Evolutionary conservation across 2,113 vertebrate genomes (phyloP), one percentile per base, ranked within the genome.

Genomic region (Serinus canaria): DNA sequence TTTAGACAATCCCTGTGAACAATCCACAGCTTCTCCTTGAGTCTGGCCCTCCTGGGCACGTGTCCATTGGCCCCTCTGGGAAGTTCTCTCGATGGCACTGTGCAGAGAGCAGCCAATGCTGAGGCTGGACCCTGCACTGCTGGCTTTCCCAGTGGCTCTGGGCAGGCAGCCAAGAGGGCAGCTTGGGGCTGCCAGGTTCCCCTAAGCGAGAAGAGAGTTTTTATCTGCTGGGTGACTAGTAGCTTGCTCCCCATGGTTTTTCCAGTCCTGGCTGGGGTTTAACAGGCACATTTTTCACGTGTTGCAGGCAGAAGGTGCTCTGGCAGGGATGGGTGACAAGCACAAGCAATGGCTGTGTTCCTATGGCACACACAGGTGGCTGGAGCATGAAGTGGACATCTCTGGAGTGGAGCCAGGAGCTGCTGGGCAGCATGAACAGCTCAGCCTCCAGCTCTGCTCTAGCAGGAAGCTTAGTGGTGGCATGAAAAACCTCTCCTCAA

Each of bases 281-380:
- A 35, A 11, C 6, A 6, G 37, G 55, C 2, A 0, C 0, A 1
- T 66, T 84, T 84, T 82, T 47, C 6, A 18, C 0, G 0, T 4
- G 2, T 27, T 84, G 64, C 44, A 55, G 43, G 69, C 53, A 55
- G 46, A 66, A 64, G 27, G 4, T 70, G 21, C 27, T 60, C 16
- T 13, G 21, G 50, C 37, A 52, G n/a, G 49, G 20, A 1, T 69
- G 20, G 27, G n/a, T 62, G 62, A 56, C 43, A 52, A 43, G 33
- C 20, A 6, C 44, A 41, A 70, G 58, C 16, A 12, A 4, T 69
- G 63, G 60, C 43, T 49, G 13, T 30, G 8, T 33, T 25, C 33
- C 3, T n/a, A 1, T 14, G 33, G 37, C 44, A 74, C 7, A 72
- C 6, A 3, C 31, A 25, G 35, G 60, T 4, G 5, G n/a, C 39